Percentiles rank a stretch among this genome's conserved stretches.
phyloP scores from a whole-genome alignment of 2,113 vertebrate species.

The Brachyhypopomus occidentalis region DNA sequence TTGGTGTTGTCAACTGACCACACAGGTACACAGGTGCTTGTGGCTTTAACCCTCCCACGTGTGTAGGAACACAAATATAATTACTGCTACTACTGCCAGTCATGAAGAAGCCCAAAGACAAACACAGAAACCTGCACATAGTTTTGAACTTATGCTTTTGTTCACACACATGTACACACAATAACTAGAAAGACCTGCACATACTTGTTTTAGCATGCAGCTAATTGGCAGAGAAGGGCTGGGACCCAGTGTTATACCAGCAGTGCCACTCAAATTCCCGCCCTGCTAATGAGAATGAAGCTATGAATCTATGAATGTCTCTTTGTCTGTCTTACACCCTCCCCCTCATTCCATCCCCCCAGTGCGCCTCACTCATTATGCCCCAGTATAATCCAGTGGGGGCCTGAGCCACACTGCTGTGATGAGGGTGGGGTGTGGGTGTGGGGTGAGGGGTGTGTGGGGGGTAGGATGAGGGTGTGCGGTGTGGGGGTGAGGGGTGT shows the following conservation, averaged over 20 bases:
- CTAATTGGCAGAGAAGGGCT: constrained; percentile 47
- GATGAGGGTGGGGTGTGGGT: neutral
- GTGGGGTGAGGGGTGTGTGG: too few relatives aligned
- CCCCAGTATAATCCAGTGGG: neutral
- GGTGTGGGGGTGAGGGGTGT: too few relatives aligned
- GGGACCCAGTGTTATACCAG: constrained; percentile 45
- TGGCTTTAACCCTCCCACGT: neutral
- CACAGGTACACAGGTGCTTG: constrained; percentile 5
- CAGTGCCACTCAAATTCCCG: constrained; percentile 43
- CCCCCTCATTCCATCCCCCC: neutral
- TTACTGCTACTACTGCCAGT: neutral
- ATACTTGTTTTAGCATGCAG: constrained; percentile 27
- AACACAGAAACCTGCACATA: constrained; percentile 30
- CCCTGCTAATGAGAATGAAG: constrained; percentile 47
- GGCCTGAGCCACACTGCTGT: neutral
- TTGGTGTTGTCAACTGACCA: constrained; percentile 30
- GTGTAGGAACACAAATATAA: neutral
- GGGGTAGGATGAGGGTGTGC: too few relatives aligned
- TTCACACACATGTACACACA: neutral
- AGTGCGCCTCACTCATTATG: neutral
- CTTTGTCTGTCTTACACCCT: neutral
- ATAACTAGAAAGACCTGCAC: neutral
- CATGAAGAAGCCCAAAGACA: neutral
- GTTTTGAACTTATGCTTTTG: neutral
- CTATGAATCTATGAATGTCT: constrained; percentile 8